phyloP scores from a whole-genome alignment of 2,888 invertebrate genomes.

The Coenonympha arcania region DNA sequence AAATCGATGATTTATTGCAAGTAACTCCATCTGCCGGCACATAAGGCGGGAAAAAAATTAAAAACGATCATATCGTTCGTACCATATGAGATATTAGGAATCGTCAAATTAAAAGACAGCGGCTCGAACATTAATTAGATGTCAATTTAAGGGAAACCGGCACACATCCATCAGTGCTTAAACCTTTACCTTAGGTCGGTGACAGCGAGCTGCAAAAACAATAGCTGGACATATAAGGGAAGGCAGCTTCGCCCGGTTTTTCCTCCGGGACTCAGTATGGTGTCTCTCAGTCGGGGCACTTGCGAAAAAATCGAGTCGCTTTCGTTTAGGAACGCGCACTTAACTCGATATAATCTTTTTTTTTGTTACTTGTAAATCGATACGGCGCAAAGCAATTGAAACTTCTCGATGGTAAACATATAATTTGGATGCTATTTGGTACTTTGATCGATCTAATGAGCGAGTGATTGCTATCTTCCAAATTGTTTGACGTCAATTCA shows the following conservation, averaged over 20 bases:
- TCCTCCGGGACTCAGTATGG: constrained; percentile 23
- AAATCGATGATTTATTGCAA: neutral
- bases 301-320: constrained; percentile 23
- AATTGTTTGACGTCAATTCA: neutral
- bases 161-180: constrained; percentile 32
- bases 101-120: constrained; percentile 21
- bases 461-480: neutral
- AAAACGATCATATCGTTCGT: neutral
- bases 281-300: constrained; percentile 19
- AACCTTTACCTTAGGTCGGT: constrained; percentile 31
- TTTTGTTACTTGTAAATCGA: constrained; percentile 25
- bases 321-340: constrained; percentile 26
- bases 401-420: constrained; percentile 17
- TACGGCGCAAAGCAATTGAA: constrained; percentile 23
- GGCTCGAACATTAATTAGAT: constrained; percentile 22
- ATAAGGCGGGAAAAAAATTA: neutral
- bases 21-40: neutral
- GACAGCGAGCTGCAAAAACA: constrained; percentile 46
- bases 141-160: constrained; percentile 33
- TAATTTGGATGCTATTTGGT: constrained; percentile 9
- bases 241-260: constrained; percentile 23
- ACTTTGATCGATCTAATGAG: neutral
- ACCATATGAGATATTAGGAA: constrained; percentile 6
- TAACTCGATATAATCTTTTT: constrained; percentile 23
- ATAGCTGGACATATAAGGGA: constrained; percentile 39